These are phyloP conservation scores for Gnatocerus cornutus DNA, from an alignment of 2,888 invertebrate genomes.

Conservation along the genomic window DNA sequence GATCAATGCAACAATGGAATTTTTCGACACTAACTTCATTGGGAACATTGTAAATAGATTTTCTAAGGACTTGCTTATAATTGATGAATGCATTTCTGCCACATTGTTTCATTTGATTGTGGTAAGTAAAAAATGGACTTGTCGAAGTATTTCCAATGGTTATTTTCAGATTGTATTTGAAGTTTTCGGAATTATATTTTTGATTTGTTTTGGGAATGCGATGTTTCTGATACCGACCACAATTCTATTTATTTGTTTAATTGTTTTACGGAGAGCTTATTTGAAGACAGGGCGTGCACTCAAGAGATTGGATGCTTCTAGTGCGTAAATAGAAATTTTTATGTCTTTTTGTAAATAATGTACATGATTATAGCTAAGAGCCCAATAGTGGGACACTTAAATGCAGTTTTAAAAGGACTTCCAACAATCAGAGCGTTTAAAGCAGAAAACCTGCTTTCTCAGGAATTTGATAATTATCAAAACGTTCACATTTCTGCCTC, in stretches of 20 bases:
- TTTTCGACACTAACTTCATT: conserved; percentile 40
- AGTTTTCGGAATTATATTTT: not conserved
- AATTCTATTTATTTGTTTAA: not conserved
- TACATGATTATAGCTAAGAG: conserved; percentile 58
- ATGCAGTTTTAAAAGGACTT: conserved; percentile 61
- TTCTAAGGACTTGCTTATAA: conserved; percentile 71
- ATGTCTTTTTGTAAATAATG: no score
- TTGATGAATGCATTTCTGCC: conserved; percentile 43
- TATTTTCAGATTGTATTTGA: conserved; percentile 13
- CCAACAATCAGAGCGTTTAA: conserved; percentile 59
- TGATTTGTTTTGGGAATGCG: not conserved
- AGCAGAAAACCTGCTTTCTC: conserved; percentile 55
- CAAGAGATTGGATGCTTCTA: conserved; percentile 51
- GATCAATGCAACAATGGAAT: conserved; percentile 33
- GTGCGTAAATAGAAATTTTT: conserved; percentile 25
- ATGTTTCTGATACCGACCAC: not conserved
- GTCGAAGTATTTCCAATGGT: not conserved
- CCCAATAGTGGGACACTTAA: conserved; percentile 61
- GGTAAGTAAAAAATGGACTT: no score
- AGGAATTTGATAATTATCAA: conserved; percentile 60
- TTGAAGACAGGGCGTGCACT: not conserved
- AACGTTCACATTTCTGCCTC: conserved; percentile 58
- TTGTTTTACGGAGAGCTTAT: not conserved
- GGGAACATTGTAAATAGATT: conserved; percentile 73
- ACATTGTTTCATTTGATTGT: conserved; percentile 9